Base-by-base conservation (phyloP, 2,888 invertebrate species). In the Luperina testacea region DNA sequence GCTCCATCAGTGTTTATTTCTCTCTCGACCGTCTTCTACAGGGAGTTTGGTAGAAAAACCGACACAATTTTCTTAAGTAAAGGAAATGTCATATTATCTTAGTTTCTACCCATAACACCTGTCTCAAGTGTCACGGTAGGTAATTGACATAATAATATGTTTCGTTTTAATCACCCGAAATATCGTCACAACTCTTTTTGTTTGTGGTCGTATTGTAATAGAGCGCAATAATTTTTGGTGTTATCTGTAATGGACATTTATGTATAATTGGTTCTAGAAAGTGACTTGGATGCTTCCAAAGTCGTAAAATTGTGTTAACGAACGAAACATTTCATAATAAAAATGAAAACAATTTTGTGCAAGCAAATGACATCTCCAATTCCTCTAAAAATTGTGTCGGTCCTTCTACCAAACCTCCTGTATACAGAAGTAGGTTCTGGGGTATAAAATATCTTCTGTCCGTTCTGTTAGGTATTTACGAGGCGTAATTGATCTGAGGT, bases 1-100 rank as follows among this genome's bases (percentile, higher is more conserved):
- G 73, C 24, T 64, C 11, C 27, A 51, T 42, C 17, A 27, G 32
- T 63, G 86, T 69, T 75, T 67, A 79, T 84, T 51, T 32, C 27
- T 9, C 13, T 27, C 24, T 64, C 17, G 2, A 32, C 1, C 53
- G 59, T 70, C 38, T 70, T 64, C 24, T 64, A 57, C 57, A n/a
- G 57, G 24, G 24, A 24, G 57, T n/a, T 57, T 57, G 57, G 57
- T 24, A 8, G 24, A 20, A 20, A 0, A 3, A 9, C 24, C 3
- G 57, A 53, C 20, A 20, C 2, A 20, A 53, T 53, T 53, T 53
- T 53, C 20, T 20, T 53, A 7, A 3, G 20, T 17, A 20, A 0
- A 53, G 53, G 11, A 57, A 57, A 4, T 57, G 24, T 57, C 24
- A 57, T n/a, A 57, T 11, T 57, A 24, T 57, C 24, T 3, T 24